phyloP scores from a whole-genome alignment of 1,140 invertebrate species.

The Armadillidium nasatum region DNA sequence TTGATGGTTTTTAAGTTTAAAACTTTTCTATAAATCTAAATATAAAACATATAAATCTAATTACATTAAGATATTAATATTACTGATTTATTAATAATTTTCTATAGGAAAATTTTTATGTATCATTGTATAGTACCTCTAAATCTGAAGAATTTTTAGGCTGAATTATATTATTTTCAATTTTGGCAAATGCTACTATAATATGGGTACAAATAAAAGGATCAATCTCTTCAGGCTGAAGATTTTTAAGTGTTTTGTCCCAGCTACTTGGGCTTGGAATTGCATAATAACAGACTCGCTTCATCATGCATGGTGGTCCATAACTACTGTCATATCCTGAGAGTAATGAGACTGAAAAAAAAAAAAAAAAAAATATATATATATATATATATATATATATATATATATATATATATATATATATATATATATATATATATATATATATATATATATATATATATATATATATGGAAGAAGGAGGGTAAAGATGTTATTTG shows the following conservation, averaged over 20 bases:
- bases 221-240: constrained; percentile 53
- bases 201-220: constrained; percentile 74
- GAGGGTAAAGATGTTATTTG: no score
- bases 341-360: no score
- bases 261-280: neutral
- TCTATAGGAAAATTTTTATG: no score
- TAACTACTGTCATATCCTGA: no score
- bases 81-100: no score
- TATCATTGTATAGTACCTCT: constrained; percentile 35
- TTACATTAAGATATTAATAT: no score
- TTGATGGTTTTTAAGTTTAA: constrained; percentile 60
- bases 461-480: no score
- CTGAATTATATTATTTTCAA: constrained; percentile 60
- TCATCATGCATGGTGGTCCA: neutral
- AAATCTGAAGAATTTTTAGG: constrained; percentile 50
- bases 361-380: no score
- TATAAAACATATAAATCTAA: neutral
- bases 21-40: constrained; percentile 55
- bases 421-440: no score
- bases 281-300: neutral
- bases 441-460: no score
- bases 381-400: no score
- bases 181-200: constrained; percentile 65
- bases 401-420: no score
- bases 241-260: constrained; percentile 9